These are phyloP conservation scores for Gastrophysa polygoni DNA, from an alignment of 2,888 invertebrate genomes.

Conservation along the genomic window DNA sequence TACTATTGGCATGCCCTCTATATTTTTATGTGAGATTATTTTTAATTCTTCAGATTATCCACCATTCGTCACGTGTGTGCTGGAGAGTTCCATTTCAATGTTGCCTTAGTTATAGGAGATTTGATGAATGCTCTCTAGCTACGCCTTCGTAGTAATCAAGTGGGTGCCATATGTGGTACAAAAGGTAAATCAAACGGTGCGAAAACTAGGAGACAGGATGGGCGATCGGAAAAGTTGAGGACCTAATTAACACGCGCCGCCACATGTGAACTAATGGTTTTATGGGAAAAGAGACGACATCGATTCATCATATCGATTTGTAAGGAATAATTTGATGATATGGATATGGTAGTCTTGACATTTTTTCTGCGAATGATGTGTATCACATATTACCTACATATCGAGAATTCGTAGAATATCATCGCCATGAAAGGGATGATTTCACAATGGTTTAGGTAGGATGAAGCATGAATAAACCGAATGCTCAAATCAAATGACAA, in stretches of 20 bases:
- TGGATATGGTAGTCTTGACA: slow-evolving; percentile 20
- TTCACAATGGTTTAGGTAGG: too few relatives aligned
- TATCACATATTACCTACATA: too few relatives aligned
- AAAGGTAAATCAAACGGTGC: slow-evolving; percentile 31
- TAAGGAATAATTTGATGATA: slow-evolving; percentile 34
- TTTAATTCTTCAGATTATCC: too few relatives aligned
- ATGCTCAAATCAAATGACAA: too few relatives aligned
- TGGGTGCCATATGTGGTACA: slow-evolving; percentile 40
- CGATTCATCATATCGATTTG: slow-evolving; percentile 45
- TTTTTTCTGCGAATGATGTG: too few relatives aligned
- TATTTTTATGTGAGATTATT: too few relatives aligned
- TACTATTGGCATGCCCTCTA: too few relatives aligned
- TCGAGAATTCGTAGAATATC: too few relatives aligned
- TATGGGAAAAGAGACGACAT: slow-evolving; percentile 46
- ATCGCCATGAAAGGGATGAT: too few relatives aligned
- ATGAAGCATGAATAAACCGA: too few relatives aligned
- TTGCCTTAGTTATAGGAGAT: slow-evolving; percentile 28
- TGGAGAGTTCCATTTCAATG: too few relatives aligned
- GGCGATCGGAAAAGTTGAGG: slow-evolving; percentile 32
- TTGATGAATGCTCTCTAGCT: slow-evolving; percentile 39
- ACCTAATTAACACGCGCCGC: slow-evolving; percentile 48
- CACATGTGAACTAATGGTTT: slow-evolving; percentile 48
- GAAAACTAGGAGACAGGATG: slow-evolving; percentile 29
- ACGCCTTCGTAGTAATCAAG: slow-evolving; percentile 39
- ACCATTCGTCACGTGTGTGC: too few relatives aligned